These are phyloP conservation scores for Cataglyphis altisquamis DNA, from an alignment of 2,888 invertebrate species.

Conservation along the genomic window DNA sequence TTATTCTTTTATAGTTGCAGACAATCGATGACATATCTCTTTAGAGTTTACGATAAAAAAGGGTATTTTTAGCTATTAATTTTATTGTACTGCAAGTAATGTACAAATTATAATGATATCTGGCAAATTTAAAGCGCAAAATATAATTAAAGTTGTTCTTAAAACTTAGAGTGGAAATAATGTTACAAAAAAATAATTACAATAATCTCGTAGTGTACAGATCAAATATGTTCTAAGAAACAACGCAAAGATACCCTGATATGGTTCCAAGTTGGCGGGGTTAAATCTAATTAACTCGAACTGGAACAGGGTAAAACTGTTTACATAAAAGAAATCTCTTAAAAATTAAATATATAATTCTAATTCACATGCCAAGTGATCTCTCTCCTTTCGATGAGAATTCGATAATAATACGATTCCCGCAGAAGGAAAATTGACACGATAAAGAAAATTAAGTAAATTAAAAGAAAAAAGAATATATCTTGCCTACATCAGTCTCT, in stretches of 20 bases:
- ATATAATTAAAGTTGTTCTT: conserved; percentile 75
- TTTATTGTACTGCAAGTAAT: conserved; percentile 84
- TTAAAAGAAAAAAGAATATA: conserved; percentile 12
- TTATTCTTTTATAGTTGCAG: conserved; percentile 33
- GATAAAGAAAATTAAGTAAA: conserved; percentile 50
- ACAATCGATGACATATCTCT: conserved; percentile 22
- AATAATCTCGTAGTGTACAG: conserved; percentile 69
- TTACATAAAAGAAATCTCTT: conserved; percentile 36
- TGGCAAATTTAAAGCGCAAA: conserved; percentile 78
- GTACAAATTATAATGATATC: conserved; percentile 83
- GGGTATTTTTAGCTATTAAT: conserved; percentile 82
- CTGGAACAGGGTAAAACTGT: conserved; percentile 78
- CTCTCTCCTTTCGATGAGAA: conserved; percentile 76
- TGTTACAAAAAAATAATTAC: conserved; percentile 67
- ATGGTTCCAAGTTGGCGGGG: conserved; percentile 81
- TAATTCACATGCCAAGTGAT: conserved; percentile 70
- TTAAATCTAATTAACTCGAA: conserved; percentile 85
- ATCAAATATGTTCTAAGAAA: conserved; percentile 60
- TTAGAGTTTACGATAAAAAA: conserved; percentile 49
- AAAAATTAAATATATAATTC: conserved; percentile 58
- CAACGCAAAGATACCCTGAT: conserved; percentile 70
- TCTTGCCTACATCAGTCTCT: not conserved
- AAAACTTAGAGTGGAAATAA: conserved; percentile 66
- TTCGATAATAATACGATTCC: conserved; percentile 47
- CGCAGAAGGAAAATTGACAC: conserved; percentile 73